Conservation (phyloP, 2,113 vertebrate species). For the Natator depressus region DNA sequence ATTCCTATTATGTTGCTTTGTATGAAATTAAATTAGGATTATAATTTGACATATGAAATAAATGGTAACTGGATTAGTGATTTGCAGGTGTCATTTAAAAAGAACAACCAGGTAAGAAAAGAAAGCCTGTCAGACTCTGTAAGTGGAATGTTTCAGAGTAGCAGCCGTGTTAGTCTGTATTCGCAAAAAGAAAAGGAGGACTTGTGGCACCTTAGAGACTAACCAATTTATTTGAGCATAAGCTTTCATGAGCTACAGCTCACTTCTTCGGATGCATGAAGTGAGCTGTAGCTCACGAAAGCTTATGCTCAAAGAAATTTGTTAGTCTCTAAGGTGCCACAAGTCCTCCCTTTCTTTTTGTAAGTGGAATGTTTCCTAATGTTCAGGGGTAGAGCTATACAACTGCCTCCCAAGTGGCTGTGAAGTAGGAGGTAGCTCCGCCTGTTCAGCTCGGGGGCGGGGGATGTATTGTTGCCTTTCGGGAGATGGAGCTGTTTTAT, state of each 20-base stretch:
- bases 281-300: no score
- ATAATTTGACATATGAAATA: conserved; percentile 70
- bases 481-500: background rate
- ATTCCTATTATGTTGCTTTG: conserved; percentile 68
- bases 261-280: no score
- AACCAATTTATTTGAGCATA: no score
- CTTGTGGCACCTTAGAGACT: no score
- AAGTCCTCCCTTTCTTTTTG: background rate
- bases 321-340: no score
- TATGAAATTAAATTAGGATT: conserved; percentile 62
- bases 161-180: no score
- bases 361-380: background rate
- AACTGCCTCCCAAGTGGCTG: background rate
- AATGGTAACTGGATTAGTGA: conserved; percentile 65
- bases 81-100: conserved; percentile 66
- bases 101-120: background rate
- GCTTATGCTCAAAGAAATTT: no score
- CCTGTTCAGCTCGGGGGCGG: conserved; percentile 10
- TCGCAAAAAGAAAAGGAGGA: no score
- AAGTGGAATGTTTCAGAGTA: background rate
- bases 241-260: no score
- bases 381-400: background rate
- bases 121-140: conserved; percentile 57
- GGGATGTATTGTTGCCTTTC: background rate
- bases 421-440: background rate